Evolutionary conservation across 2,888 invertebrate species (phyloP).

Genomic region (Coleophora deauratella): DNA sequence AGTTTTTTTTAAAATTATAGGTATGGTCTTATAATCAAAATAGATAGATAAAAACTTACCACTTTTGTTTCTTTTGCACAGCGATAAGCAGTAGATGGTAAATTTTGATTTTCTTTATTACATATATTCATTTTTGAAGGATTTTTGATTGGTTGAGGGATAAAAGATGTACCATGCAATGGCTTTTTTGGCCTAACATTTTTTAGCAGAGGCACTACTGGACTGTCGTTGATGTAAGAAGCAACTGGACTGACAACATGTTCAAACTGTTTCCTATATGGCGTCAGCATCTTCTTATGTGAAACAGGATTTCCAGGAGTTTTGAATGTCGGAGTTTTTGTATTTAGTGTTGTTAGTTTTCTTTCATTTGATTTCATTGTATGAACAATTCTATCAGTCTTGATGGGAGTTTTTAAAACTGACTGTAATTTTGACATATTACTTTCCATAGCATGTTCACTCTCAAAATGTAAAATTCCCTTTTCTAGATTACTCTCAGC

Average conservation of each 20-base stretch:
- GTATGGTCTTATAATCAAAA: no score
- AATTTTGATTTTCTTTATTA: constrained; percentile 42
- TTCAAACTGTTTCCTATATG: constrained; percentile 34
- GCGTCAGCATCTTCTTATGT: constrained; percentile 25
- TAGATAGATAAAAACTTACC: constrained; percentile 26
- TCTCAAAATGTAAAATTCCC: background rate
- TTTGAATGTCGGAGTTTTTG: constrained; percentile 27
- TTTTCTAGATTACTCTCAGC: background rate
- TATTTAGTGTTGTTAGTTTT: no score
- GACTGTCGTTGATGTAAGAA: constrained; percentile 47
- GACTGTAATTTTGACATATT: background rate
- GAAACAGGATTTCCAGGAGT: constrained; percentile 33
- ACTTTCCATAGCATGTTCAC: no score
- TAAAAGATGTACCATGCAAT: constrained; percentile 34
- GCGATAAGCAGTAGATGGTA: constrained; percentile 45
- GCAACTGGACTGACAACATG: constrained; percentile 55
- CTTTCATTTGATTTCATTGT: no score
- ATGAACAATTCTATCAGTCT: no score
- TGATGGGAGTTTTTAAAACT: no score
- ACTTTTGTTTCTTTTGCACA: constrained; percentile 50
- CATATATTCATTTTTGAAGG: constrained; percentile 16
- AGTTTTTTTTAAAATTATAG: no score
- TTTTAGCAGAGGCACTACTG: constrained; percentile 42
- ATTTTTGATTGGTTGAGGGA: constrained; percentile 36
- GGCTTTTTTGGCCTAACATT: constrained; percentile 46